phyloP scores from a whole-genome alignment of 2,797 vertebrate genomes.

The Halcyon leucocephala region DNA sequence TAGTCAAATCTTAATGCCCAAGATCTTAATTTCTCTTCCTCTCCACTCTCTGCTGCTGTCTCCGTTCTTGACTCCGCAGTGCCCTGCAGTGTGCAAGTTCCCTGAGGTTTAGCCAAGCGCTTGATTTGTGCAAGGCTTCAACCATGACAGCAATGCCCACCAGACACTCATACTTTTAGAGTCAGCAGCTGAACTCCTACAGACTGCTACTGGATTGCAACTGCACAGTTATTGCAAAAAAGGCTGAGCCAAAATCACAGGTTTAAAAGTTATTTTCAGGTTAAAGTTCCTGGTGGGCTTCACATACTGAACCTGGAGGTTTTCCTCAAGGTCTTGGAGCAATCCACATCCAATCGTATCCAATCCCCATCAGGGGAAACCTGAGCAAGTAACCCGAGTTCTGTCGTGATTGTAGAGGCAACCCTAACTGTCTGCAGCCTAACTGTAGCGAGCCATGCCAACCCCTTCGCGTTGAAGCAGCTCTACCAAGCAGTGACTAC shows the following conservation, averaged over 20 bases:
- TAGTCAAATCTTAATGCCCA: not conserved
- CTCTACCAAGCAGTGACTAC: not conserved
- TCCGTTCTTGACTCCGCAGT: not conserved
- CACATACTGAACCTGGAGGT: not conserved
- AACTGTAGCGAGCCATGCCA: not conserved
- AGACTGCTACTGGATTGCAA: not conserved
- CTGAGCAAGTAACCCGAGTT: not conserved
- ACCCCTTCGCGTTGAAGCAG: not conserved
- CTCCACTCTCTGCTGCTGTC: not conserved
- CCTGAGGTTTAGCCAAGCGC: not conserved
- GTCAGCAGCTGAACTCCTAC: not conserved
- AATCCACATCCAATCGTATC: not conserved
- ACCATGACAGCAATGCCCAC: not conserved
- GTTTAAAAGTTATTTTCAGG: not conserved
- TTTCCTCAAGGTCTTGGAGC: not conserved
- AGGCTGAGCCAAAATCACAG: not conserved
- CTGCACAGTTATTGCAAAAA: not conserved
- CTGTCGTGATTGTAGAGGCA: not conserved
- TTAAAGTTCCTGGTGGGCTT: not conserved
- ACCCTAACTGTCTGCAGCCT: not conserved
- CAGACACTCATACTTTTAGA: not conserved
- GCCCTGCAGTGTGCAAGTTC: not conserved
- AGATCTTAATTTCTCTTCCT: not conserved
- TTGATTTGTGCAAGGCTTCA: not conserved
- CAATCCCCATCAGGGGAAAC: not conserved